A percentile compares a stretch with the other conserved stretches of the same genome.
Evolutionary conservation across 2,888 invertebrate species (phyloP).

Genomic region (Bellardia bayeri): DNA sequence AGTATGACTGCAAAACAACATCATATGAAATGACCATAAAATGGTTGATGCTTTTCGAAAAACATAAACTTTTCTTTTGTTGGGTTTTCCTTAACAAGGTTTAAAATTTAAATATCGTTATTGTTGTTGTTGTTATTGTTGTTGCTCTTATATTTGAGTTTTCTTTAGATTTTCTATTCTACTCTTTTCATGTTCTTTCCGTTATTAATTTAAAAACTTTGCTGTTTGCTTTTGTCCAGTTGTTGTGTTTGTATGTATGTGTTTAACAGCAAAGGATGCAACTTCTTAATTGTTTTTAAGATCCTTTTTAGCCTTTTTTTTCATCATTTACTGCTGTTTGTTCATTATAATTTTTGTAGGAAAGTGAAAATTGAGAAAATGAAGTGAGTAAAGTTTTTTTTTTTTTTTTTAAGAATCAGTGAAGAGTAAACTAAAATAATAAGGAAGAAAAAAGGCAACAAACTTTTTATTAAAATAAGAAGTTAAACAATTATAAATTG

Average conservation of each 20-base stretch:
- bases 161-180: slow-evolving; percentile 7
- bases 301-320: not conserved
- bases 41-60: not conserved
- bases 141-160: not conserved
- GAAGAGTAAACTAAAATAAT: slow-evolving; percentile 17
- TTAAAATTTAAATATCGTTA: not conserved
- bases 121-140: not conserved
- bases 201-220: slow-evolving; percentile 58
- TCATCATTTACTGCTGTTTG: slow-evolving; percentile 10
- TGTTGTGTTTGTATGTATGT: slow-evolving; percentile 28
- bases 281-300: slow-evolving; percentile 54
- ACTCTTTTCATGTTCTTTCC: not conserved
- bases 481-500: not conserved
- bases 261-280: slow-evolving; percentile 35
- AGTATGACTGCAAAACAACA: slow-evolving; percentile 75
- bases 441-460: slow-evolving; percentile 1
- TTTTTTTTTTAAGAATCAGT: not conserved
- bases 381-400: slow-evolving; percentile 46
- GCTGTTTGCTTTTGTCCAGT: slow-evolving; percentile 51
- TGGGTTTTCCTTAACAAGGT: slow-evolving; percentile 2
- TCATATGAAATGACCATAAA: not conserved
- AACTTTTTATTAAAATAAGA: not conserved
- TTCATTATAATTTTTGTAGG: slow-evolving; percentile 61
- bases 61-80: slow-evolving; percentile 15
- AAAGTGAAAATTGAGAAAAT: slow-evolving; percentile 75